Evolutionary conservation across 64 coral and sea anemone species (phyloP).

Genomic region (Pocillopora verrucosa): DNA sequence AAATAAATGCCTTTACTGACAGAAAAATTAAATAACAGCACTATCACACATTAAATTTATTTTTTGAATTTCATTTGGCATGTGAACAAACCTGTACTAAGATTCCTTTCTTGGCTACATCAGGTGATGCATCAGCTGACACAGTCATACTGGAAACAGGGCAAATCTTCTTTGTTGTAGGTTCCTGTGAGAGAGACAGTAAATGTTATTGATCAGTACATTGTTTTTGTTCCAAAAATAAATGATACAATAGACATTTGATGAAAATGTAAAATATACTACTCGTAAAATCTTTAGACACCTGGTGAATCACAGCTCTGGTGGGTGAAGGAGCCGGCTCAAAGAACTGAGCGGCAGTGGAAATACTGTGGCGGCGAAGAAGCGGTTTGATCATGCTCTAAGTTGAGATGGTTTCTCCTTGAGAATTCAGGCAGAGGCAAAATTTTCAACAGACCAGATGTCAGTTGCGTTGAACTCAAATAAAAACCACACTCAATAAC

Average conservation of each 20-base stretch:
- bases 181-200: slow-evolving; percentile 9
- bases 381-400: slow-evolving; percentile 33
- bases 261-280: not conserved
- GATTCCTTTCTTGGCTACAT: slow-evolving; percentile 34
- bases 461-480: not conserved
- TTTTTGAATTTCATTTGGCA: not conserved
- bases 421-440: not conserved
- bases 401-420: not conserved
- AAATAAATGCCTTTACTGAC: not conserved
- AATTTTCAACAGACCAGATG: not conserved
- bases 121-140: slow-evolving; percentile 5
- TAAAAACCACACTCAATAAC: not conserved
- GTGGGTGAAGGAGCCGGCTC: slow-evolving; percentile 42
- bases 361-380: slow-evolving; percentile 40
- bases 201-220: not conserved
- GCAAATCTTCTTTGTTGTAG: slow-evolving; percentile 40
- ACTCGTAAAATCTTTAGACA: not conserved
- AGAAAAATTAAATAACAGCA: not conserved
- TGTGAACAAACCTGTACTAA: slow-evolving; percentile 32
- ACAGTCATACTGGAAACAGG: slow-evolving; percentile 16
- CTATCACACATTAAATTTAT: not conserved
- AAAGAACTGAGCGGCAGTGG: slow-evolving; percentile 32
- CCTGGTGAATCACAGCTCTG: slow-evolving; percentile 35
- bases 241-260: not conserved
- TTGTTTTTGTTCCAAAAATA: not conserved